phyloP scores from a whole-genome alignment of 2,797 vertebrate genomes.

The Tympanoctomys barrerae region DNA sequence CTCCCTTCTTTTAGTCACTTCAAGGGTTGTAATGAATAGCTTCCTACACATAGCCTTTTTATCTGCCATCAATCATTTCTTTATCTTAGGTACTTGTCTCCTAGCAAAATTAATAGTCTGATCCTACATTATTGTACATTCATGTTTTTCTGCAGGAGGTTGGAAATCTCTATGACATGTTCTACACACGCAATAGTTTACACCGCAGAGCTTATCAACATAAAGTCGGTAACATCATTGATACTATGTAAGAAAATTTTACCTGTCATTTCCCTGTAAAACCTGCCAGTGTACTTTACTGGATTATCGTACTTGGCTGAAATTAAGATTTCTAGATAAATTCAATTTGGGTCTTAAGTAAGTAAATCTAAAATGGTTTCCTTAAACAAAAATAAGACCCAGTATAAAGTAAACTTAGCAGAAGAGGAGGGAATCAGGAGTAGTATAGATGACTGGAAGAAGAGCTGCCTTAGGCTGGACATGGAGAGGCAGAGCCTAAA shows the following conservation, averaged over 20 bases:
- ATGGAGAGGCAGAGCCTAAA: neutral
- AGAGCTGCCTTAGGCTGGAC: neutral
- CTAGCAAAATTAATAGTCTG: neutral
- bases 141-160: conserved; percentile 91
- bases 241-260: conserved; percentile 93
- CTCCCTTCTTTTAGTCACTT: neutral
- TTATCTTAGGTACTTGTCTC: neutral
- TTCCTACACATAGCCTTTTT: neutral
- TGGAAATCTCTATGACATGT: conserved; percentile 97
- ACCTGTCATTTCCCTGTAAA: neutral
- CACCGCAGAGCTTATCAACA: conserved; percentile 98
- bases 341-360: neutral
- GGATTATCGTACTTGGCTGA: neutral
- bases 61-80: neutral
- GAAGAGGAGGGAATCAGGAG: neutral
- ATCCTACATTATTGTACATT: conserved; percentile 25
- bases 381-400: conserved; percentile 29
- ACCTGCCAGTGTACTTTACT: conserved; percentile 51
- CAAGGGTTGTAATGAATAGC: neutral
- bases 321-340: conserved; percentile 48
- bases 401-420: neutral
- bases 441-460: neutral
- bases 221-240: conserved; percentile 95
- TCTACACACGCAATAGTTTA: conserved; percentile 94
- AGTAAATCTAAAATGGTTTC: neutral